phyloP scores from a whole-genome alignment of 2,113 vertebrate species.

The Cyanoderma ruficeps region DNA sequence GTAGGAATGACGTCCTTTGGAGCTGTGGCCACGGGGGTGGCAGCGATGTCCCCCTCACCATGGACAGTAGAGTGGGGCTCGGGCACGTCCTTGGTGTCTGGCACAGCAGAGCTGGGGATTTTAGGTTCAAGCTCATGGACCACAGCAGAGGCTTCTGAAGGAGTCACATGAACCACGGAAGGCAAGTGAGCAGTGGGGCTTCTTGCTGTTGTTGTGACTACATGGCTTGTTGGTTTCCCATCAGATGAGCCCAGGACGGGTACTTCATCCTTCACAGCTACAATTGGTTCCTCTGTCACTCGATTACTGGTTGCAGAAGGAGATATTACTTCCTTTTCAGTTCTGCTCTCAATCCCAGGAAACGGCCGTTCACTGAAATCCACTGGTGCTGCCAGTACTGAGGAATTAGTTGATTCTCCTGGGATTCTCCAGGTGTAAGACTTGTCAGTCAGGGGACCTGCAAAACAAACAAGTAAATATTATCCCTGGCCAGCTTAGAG shows the following conservation, averaged over 20 bases:
- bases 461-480: background rate
- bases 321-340: slow-evolving; percentile 17
- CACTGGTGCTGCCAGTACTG: background rate
- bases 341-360: background rate
- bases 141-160: background rate
- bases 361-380: background rate
- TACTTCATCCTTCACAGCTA: background rate
- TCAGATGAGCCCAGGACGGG: background rate
- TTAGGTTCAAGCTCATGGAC: background rate
- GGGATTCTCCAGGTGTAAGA: background rate
- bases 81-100: background rate
- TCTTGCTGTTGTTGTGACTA: background rate
- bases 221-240: background rate
- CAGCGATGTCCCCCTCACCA: background rate
- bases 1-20: background rate
- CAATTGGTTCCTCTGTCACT: slow-evolving; percentile 1
- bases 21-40: background rate
- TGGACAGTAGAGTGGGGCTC: background rate
- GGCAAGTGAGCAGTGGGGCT: slow-evolving; percentile 1
- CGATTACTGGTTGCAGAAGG: background rate
- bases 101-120: background rate
- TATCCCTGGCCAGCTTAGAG: background rate
- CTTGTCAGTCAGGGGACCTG: slow-evolving; percentile 33
- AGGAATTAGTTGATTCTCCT: slow-evolving; percentile 12
- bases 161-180: background rate